Evolutionary conservation across 1,140 invertebrate genomes (phyloP).

Genomic region (Formica exsecta): DNA sequence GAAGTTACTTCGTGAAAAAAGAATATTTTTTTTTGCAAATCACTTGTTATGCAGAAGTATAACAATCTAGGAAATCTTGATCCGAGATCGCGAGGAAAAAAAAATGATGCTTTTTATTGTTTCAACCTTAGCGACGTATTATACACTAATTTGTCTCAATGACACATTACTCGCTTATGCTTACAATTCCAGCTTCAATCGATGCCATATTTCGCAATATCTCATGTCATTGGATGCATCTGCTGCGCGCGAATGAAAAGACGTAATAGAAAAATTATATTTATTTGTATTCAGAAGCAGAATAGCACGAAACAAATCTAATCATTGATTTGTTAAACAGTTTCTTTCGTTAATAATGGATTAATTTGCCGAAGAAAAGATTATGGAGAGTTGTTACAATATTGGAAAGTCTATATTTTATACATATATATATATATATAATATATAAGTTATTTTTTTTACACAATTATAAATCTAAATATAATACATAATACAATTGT

Average conservation of each 20-base stretch:
- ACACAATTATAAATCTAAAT: too few relatives aligned
- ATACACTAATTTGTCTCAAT: slow-evolving; percentile 54
- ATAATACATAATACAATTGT: too few relatives aligned
- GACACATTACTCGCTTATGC: background rate
- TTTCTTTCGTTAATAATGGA: background rate
- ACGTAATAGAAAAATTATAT: background rate
- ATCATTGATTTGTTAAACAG: background rate
- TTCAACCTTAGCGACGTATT: slow-evolving; percentile 20
- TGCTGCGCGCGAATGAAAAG: background rate
- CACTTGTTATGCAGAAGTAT: background rate
- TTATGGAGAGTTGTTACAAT: background rate
- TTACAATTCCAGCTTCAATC: slow-evolving; percentile 42
- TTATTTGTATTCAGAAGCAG: background rate
- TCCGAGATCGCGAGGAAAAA: slow-evolving; percentile 32
- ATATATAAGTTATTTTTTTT: too few relatives aligned
- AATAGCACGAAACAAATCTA: background rate
- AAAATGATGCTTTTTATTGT: slow-evolving; percentile 29
- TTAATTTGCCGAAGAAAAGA: background rate
- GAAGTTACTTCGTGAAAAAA: background rate
- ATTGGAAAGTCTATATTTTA: slow-evolving; percentile 11
- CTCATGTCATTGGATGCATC: background rate
- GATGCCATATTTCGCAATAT: slow-evolving; percentile 42
- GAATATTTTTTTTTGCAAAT: background rate
- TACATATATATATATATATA: too few relatives aligned
- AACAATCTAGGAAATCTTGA: slow-evolving; percentile 40